Evolutionary conservation across 2,888 invertebrate species (phyloP).

Genomic region (Chymomyza amoena): DNA sequence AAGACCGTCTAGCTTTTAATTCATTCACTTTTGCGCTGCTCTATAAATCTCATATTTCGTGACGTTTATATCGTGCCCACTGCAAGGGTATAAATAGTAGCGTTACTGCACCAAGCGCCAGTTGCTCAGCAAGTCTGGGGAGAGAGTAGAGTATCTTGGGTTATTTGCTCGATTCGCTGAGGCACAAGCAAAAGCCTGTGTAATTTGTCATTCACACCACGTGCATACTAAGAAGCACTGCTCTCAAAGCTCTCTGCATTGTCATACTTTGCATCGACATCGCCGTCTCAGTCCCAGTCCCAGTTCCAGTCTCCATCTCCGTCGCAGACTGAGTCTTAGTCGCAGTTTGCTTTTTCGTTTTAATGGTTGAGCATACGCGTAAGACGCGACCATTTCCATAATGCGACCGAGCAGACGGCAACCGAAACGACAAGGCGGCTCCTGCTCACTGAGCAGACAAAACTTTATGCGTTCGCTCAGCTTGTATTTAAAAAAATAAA

Average conservation of each 20-base stretch:
- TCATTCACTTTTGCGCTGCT: background rate
- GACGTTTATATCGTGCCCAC: conserved; percentile 13
- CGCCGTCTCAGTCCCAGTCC: background rate
- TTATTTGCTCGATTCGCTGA: background rate
- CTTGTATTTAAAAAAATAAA: conserved; percentile 30
- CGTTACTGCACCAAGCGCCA: conserved; percentile 22
- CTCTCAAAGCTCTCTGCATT: conserved; percentile 12
- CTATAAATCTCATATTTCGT: background rate
- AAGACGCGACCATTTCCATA: conserved; percentile 50
- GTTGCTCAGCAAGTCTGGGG: background rate
- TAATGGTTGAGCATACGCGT: conserved; percentile 48
- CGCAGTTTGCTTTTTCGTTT: conserved; percentile 9
- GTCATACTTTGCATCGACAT: background rate
- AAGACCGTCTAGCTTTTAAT: background rate
- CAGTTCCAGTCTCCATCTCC: background rate
- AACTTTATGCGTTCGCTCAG: conserved; percentile 38
- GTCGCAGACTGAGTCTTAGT: background rate
- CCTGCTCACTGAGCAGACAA: conserved; percentile 19
- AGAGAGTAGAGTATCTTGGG: background rate
- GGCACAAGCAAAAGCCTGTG: conserved; percentile 12
- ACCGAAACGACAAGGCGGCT: background rate
- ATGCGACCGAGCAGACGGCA: conserved; percentile 16
- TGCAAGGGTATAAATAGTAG: conserved; percentile 10
- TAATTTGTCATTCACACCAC: conserved; percentile 51
- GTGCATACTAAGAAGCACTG: conserved; percentile 33